Percentiles rank a stretch among this genome's conserved stretches.
phyloP scores from a whole-genome alignment of 2,888 invertebrate species.

The Odontothrips loti region DNA sequence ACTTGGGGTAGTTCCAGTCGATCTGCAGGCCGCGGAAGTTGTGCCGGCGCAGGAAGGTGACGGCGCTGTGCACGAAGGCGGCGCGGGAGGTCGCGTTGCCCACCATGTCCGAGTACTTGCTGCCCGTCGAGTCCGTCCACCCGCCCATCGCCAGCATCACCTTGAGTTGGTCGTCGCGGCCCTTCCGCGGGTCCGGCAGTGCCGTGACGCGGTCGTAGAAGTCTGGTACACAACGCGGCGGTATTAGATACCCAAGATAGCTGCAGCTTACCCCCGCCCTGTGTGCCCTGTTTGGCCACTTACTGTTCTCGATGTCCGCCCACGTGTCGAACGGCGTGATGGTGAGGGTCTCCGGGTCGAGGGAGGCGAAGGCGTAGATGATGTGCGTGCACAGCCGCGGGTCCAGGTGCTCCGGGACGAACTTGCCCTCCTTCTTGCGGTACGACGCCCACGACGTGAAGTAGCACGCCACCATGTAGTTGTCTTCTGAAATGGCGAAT shows the following conservation, averaged over 20 bases:
- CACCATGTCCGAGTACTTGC: constrained; percentile 78
- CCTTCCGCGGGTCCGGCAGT: constrained; percentile 56
- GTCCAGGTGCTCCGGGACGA: constrained; percentile 80
- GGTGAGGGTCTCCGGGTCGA: constrained; percentile 72
- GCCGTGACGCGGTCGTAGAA: constrained; percentile 74
- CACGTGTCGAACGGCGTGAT: constrained; percentile 81
- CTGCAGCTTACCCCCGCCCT: too few relatives aligned
- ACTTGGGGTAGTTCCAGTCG: constrained; percentile 93
- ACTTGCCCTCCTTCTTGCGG: constrained; percentile 74
- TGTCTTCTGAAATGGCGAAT: constrained; percentile 8
- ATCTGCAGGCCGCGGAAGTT: constrained; percentile 83
- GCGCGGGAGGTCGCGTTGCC: constrained; percentile 58
- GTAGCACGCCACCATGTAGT: constrained; percentile 70
- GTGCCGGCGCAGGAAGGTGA: constrained; percentile 67
- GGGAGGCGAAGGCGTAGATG: constrained; percentile 83
- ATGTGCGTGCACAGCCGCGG: constrained; percentile 79
- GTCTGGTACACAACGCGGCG: constrained; percentile 51
- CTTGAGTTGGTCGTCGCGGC: constrained; percentile 45
- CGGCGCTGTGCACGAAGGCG: constrained; percentile 61
- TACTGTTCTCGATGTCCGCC: constrained; percentile 82
- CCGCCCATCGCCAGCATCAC: constrained; percentile 85
- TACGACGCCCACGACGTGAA: constrained; percentile 88
- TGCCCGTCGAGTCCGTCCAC: constrained; percentile 88
- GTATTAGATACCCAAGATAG: constrained; percentile 27
- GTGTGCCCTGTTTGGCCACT: too few relatives aligned